A percentile compares a stretch with the other conserved stretches of the same genome.
Evolutionary conservation across 2,113 vertebrate genomes (phyloP).

Genomic region (Clarias batrachus): DNA sequence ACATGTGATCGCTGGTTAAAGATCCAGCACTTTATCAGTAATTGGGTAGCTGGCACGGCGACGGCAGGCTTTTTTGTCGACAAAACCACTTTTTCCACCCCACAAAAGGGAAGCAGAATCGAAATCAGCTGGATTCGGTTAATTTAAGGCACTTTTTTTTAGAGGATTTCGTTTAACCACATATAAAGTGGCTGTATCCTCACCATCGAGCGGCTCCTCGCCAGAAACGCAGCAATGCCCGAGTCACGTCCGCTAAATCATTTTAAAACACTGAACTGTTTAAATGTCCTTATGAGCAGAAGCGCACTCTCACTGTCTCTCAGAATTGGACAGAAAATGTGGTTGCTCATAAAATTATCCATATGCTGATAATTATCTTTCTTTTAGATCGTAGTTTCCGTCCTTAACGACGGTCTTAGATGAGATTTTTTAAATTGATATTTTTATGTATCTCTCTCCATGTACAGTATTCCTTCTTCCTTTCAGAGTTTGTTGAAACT

Average conservation of each 20-base stretch:
- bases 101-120: conserved; percentile 75
- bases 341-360: conserved; percentile 63
- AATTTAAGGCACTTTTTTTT: conserved; percentile 72
- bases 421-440: conserved; percentile 61
- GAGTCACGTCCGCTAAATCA: conserved; percentile 73
- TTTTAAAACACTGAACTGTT: conserved; percentile 67
- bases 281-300: conserved; percentile 63
- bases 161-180: conserved; percentile 72
- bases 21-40: conserved; percentile 65
- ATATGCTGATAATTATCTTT: conserved; percentile 68
- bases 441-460: conserved; percentile 57
- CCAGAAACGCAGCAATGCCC: conserved; percentile 76
- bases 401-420: conserved; percentile 69
- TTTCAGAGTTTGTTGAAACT: conserved; percentile 69
- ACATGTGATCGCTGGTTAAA: conserved; percentile 69
- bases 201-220: conserved; percentile 72
- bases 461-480: conserved; percentile 46
- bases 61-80: conserved; percentile 61
- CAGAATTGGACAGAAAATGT: conserved; percentile 54
- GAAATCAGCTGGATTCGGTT: conserved; percentile 81
- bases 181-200: conserved; percentile 81
- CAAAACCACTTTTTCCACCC: conserved; percentile 62
- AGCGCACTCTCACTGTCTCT: conserved; percentile 59
- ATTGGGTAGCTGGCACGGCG: conserved; percentile 64
- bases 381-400: conserved; percentile 63